Conservation (phyloP, 30 jellyfish, hydroid and myxozoan genomes). For the Nemopilema nomurai region DNA sequence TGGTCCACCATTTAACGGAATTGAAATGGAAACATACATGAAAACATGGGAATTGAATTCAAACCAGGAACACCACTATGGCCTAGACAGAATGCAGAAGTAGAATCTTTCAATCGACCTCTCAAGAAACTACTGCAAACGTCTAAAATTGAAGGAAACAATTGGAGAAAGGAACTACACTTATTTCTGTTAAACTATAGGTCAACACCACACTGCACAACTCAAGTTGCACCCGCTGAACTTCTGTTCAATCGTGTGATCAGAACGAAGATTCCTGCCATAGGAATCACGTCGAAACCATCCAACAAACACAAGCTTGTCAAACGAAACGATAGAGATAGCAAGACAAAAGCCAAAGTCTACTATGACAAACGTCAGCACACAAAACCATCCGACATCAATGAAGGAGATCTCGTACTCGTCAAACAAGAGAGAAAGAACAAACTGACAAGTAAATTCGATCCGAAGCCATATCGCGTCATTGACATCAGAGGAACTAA, state of each 20-base stretch:
- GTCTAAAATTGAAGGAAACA: conserved; percentile 26
- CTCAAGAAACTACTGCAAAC: not conserved
- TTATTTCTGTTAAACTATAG: conserved; percentile 26
- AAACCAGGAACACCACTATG: conserved; percentile 23
- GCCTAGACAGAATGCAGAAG: conserved; percentile 20
- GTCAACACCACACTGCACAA: conserved; percentile 48
- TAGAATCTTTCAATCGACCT: not conserved
- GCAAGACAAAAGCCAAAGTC: conserved; percentile 30
- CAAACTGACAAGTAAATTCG: conserved; percentile 26
- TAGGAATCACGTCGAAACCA: conserved; percentile 23
- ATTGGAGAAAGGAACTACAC: conserved; percentile 29
- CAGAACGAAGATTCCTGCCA: conserved; percentile 14
- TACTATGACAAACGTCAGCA: conserved; percentile 36
- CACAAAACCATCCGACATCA: conserved; percentile 44
- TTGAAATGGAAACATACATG: too few species aligned
- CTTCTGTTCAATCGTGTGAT: conserved; percentile 27
- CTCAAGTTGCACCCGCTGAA: conserved; percentile 38
- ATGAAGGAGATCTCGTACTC: conserved; percentile 30
- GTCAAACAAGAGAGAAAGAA: conserved; percentile 22
- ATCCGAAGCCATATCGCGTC: conserved; percentile 20
- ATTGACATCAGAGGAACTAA: conserved; percentile 29
- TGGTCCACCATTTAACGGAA: too few species aligned
- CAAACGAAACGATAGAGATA: conserved; percentile 12
- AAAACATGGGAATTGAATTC: not conserved
- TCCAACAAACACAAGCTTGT: conserved; percentile 18